Base-by-base conservation (phyloP, 2,113 vertebrate species). In the Lophotis ruficrista region DNA sequence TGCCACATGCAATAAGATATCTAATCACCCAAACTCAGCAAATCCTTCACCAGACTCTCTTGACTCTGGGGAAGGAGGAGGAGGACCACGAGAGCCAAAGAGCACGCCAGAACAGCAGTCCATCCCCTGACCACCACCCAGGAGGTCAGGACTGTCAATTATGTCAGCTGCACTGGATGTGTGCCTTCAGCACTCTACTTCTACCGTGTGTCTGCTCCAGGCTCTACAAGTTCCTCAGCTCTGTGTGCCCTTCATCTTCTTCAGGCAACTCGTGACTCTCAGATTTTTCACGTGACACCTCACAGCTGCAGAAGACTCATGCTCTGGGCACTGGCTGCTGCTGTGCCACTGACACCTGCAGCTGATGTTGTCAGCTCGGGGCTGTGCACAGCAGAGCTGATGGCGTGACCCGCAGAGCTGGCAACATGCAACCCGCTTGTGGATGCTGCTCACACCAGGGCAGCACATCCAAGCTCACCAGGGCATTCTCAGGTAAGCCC, bases 351-450 rank as follows among this genome's bases (percentile, higher is more conserved):
- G 58, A 50, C 0, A 0, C 50, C 54, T 61, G 58, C 13, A 60
- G 58, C 20, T 0, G 0, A 19, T n/a, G 7, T 1, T 56, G 25
- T 14, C 82, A 56, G 60, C 35, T 66, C 0, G 0, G 50, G 56
- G 73, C 51, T 56, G 38, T 7, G 28, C 28, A 47, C 19, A 38
- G 61, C 41, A 58, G 45, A 54, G 38, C 48, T 81, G 28, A 51
- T 1, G 7, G 51, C 28, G 83, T 45, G n/a, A 66, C 38, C 66
- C 6, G 23, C 53, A 79, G 61, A 66, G 16, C 31, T 50, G 71
- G 48, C 1, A 10, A 70, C 21, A 5, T 0, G 0, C 38, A 51
- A 21, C 27, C 60, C 3, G 3, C 33, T 56, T 0, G 0, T 25
- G 37, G 47, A 18, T 6, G 25, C 82, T 95, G 35, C 58, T 90